These are phyloP conservation scores for Aegotheles bennettii DNA, from an alignment of 2,113 vertebrate genomes.

Conservation along the genomic window DNA sequence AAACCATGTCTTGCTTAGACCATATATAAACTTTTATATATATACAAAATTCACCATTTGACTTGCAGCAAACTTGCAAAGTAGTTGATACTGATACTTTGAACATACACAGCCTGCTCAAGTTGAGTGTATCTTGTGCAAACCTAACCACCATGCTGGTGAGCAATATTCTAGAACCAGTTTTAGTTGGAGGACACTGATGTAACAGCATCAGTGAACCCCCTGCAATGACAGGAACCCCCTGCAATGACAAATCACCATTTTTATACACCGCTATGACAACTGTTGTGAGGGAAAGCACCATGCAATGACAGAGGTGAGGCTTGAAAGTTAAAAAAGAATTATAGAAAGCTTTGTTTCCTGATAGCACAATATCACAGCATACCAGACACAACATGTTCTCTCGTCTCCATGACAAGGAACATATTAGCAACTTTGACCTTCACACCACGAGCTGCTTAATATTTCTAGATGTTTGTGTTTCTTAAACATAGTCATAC, in stretches of 20 bases:
- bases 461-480: neutral
- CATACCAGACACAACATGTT: fast-evolving
- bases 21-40: neutral
- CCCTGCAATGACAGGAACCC: no score
- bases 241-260: neutral
- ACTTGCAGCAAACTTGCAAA: neutral
- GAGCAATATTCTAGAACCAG: neutral
- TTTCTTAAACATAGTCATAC: neutral
- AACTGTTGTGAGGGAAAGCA: neutral
- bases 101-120: neutral
- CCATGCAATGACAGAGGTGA: neutral
- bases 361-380: neutral
- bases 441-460: neutral
- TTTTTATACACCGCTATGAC: neutral
- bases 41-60: neutral
- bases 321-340: neutral
- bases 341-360: neutral
- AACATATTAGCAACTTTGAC: neutral
- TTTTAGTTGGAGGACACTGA: neutral
- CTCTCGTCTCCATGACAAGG: neutral
- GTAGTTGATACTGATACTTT: neutral
- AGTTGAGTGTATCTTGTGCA: neutral
- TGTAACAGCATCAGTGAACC: neutral
- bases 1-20: neutral
- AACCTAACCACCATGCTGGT: neutral